Conservation (phyloP, 2,113 vertebrate genomes). For the Syngnathus scovelli region DNA sequence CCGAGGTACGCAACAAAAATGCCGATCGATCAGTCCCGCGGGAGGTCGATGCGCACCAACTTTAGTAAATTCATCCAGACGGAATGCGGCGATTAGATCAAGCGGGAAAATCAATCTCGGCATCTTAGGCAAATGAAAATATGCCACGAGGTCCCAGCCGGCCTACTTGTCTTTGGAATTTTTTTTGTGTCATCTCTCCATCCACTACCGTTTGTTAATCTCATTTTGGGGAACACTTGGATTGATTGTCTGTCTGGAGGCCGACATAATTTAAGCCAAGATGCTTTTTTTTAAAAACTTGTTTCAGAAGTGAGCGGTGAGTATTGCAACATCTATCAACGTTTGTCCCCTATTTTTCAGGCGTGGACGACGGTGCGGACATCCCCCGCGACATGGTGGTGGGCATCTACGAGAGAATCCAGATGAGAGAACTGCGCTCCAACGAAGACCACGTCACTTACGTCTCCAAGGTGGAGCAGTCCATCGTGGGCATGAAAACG, state of each 20-base stretch:
- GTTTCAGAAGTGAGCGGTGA: constrained; percentile 15
- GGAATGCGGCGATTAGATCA: neutral
- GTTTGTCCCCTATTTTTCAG: constrained; percentile 50
- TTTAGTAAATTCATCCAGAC: neutral
- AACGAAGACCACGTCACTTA: constrained; percentile 98
- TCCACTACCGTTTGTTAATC: neutral
- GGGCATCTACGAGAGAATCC: constrained; percentile 96
- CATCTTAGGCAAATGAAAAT: neutral
- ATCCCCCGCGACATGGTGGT: constrained; percentile 95
- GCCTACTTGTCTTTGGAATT: neutral
- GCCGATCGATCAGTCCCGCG: neutral
- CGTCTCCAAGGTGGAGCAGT: constrained; percentile 97
- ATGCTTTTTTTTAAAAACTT: constrained; percentile 21
- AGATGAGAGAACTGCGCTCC: constrained; percentile 91
- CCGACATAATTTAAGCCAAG: constrained; percentile 4
- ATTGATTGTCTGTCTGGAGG: constrained; percentile 5
- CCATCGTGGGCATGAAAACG: constrained; percentile 97
- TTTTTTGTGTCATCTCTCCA: neutral
- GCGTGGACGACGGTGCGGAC: constrained; percentile 94
- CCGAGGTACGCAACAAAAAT: constrained; percentile 75
- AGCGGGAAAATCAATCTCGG: neutral
- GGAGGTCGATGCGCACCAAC: neutral
- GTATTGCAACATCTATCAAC: neutral
- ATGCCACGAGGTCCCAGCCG: neutral
- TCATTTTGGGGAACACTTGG: neutral